Base-by-base conservation (phyloP, 1,140 invertebrate species). In the Phymastichus coffea region DNA sequence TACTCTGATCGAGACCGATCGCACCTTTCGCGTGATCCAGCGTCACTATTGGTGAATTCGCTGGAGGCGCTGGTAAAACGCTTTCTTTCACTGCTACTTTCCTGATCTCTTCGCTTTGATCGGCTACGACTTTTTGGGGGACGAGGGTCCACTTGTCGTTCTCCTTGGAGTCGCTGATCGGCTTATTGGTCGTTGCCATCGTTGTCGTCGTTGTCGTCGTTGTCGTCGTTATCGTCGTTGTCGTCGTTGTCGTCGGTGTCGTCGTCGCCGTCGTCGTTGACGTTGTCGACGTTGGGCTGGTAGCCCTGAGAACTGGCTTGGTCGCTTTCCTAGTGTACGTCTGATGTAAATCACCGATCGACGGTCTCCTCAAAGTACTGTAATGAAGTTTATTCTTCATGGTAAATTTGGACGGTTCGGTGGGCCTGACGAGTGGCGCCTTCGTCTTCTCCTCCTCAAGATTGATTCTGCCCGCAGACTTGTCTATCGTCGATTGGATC, bases 1-100 rank as follows among this genome's bases (percentile, higher is more conserved):
- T 85, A 22, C 87, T 92, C 3, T 86, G 86, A 74, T 92, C 90
- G 15, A 93, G 73, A 0, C 89, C 90, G 59, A 86, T 58, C 1
- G 64, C 67, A 46, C 70, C 73, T 28, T 70, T 70, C 2, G 70
- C 63, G 40, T 64, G 70, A 14, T 76, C 73, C 19, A 77, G 47
- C 2, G 68, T 52, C 0, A 76, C 64, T 30, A 57, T 38, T 57
- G 43, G 60, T 19, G 53, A 63, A 22, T 53, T 60, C 23, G 20
- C 4, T 28, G 57, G 41, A 9, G 2, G 49, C 6, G 28, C 28
- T 33, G 6, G 6, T 12, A 33, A 7, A 7, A 12, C 28, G 6
- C 12, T 12, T 12, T 33, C 28, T 54, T 12, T 46, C n/a, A n/a
- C n/a, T n/a, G n/a, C n/a, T 20, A 41, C 40, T 57, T 61, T 64